Evolutionary conservation across 2,113 vertebrate genomes (phyloP).

Genomic region (Collichthys lucidus): DNA sequence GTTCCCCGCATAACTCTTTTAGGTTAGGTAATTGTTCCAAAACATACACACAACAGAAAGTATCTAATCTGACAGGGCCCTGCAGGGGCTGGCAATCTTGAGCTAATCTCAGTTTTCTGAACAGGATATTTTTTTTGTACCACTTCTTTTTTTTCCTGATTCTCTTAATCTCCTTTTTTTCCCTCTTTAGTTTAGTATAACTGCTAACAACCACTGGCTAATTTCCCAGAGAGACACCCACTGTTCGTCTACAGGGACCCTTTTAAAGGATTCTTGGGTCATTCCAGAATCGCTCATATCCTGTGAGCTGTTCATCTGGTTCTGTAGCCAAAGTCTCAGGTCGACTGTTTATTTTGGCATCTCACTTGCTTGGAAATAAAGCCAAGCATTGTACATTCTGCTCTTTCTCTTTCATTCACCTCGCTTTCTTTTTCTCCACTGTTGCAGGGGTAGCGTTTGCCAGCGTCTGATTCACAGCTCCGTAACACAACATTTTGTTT

Average conservation of each 20-base stretch:
- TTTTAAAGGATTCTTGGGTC: slow-evolving; percentile 27
- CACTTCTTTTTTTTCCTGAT: no score
- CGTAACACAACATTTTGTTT: slow-evolving; percentile 37
- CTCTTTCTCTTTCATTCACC: slow-evolving; percentile 7
- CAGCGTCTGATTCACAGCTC: slow-evolving; percentile 1
- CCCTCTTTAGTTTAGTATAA: not conserved
- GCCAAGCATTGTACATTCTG: slow-evolving; percentile 32
- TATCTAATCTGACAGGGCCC: not conserved
- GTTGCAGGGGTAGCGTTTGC: slow-evolving; percentile 15
- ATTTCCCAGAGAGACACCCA: slow-evolving; percentile 27
- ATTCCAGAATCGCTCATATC: slow-evolving; percentile 29
- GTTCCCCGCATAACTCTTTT: not conserved
- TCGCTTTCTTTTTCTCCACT: not conserved
- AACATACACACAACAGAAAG: not conserved
- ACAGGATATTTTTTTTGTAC: not conserved
- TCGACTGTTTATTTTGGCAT: slow-evolving; percentile 43
- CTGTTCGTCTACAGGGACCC: slow-evolving; percentile 24
- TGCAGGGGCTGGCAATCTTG: not conserved
- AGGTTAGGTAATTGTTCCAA: not conserved
- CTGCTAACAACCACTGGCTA: not conserved
- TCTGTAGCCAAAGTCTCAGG: slow-evolving; percentile 35
- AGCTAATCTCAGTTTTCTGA: not conserved
- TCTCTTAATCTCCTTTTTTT: not conserved
- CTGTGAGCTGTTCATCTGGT: slow-evolving; percentile 33
- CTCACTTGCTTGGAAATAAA: slow-evolving; percentile 23